A percentile compares a stretch with the other conserved stretches of the same genome.
phyloP scores from a whole-genome alignment of 1,140 invertebrate species.

The Saxidomus purpurata region DNA sequence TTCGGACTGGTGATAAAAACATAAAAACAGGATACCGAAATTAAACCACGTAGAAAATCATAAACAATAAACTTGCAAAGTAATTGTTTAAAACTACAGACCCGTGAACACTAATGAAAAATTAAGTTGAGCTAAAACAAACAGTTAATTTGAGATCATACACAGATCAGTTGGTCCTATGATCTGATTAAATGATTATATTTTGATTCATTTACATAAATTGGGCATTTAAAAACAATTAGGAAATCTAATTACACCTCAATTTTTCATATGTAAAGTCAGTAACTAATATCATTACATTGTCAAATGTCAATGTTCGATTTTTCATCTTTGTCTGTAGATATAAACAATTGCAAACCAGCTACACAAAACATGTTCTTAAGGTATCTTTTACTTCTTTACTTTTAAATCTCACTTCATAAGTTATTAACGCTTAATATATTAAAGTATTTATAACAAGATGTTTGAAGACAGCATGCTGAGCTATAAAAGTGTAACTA shows the following conservation, averaged over 20 bases:
- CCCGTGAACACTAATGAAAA: constrained; percentile 15
- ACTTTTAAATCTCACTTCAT: too few species aligned
- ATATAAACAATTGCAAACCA: too few species aligned
- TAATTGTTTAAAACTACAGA: constrained; percentile 55
- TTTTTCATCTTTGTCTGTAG: too few species aligned
- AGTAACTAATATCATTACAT: background rate
- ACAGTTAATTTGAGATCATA: constrained; percentile 15
- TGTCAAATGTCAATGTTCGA: too few species aligned
- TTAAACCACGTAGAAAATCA: constrained; percentile 30
- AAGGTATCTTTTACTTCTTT: too few species aligned
- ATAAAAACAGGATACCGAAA: constrained; percentile 9
- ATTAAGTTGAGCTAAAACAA: constrained; percentile 36
- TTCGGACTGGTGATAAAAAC: constrained; percentile 28
- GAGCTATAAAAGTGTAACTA: too few species aligned
- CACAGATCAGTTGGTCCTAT: background rate
- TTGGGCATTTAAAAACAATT: constrained; percentile 49
- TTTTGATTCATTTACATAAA: constrained; percentile 47
- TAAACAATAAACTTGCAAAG: constrained; percentile 38
- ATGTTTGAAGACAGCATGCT: too few species aligned
- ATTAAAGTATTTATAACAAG: too few species aligned
- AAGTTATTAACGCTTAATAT: too few species aligned
- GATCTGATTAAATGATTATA: constrained; percentile 8
- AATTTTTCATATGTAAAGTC: background rate
- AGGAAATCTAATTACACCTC: constrained; percentile 26
- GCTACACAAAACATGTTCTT: too few species aligned